Conservation (phyloP, 2,113 vertebrate genomes). For the Grallaria varia region DNA sequence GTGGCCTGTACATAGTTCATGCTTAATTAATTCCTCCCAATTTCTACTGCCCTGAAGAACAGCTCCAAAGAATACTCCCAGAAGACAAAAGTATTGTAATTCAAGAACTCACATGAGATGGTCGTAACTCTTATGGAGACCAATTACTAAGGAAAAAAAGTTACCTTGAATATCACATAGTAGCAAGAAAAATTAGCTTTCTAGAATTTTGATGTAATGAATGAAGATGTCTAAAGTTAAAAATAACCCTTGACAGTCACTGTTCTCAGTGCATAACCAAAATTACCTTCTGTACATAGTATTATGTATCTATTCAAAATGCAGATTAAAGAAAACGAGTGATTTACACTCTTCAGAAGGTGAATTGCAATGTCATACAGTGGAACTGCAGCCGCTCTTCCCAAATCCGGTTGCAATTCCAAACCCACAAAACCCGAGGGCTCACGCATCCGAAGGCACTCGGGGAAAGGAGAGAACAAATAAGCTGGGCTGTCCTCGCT, state of each 20-base stretch:
- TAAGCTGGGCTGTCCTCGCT: background rate
- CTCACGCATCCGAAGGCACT: background rate
- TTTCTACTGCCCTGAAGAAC: background rate
- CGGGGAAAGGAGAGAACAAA: background rate
- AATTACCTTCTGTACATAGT: background rate
- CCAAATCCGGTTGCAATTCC: background rate
- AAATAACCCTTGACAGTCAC: background rate
- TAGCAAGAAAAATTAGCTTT: background rate
- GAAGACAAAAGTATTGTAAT: background rate
- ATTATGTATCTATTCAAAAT: background rate
- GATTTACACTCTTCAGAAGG: background rate
- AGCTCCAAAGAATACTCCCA: background rate
- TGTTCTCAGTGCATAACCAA: background rate
- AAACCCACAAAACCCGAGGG: background rate
- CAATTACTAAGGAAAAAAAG: background rate
- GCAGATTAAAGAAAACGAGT: background rate
- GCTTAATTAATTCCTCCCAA: constrained; percentile 3
- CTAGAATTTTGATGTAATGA: background rate
- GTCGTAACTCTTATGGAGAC: background rate
- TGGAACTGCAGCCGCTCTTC: background rate
- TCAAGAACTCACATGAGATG: background rate
- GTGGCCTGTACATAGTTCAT: background rate
- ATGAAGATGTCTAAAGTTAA: background rate
- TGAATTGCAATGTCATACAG: background rate
- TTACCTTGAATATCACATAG: background rate